These are phyloP conservation scores for Augochlora pura DNA, from an alignment of 1,140 invertebrate genomes.

Conservation along the genomic window DNA sequence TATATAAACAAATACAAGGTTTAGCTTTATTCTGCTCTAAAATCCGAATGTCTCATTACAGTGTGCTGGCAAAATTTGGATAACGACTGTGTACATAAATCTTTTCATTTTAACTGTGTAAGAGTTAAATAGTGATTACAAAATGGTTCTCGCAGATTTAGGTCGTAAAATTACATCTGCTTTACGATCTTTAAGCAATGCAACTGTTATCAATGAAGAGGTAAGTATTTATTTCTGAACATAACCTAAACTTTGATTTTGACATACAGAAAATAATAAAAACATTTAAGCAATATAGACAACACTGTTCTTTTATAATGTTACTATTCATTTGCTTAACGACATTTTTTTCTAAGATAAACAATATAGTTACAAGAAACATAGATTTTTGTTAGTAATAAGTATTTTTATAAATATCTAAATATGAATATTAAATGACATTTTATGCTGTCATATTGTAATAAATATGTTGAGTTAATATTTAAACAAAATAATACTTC, in stretches of 20 bases:
- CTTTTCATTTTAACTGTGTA: conserved; percentile 36
- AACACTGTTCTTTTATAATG: background rate
- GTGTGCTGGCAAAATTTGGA: conserved; percentile 51
- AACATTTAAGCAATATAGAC: background rate
- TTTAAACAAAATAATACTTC: background rate
- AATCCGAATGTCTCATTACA: conserved; percentile 54
- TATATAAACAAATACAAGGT: conserved; percentile 4
- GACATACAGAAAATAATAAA: background rate
- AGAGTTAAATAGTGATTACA: conserved; percentile 67
- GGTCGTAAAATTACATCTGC: conserved; percentile 99
- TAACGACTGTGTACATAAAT: conserved; percentile 26
- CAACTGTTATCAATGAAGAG: conserved; percentile 99
- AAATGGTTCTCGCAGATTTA: conserved; percentile 99
- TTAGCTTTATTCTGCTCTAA: background rate
- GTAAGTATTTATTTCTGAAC: conserved; percentile 78
- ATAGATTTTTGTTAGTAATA: background rate
- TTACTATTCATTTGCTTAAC: background rate
- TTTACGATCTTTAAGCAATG: conserved; percentile 97
- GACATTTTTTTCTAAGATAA: background rate
- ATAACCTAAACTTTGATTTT: conserved; percentile 42
- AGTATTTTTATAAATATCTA: background rate
- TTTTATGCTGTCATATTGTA: background rate
- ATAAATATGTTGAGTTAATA: background rate
- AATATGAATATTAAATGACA: background rate
- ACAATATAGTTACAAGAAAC: background rate